Evolutionary conservation across 2,888 invertebrate species (phyloP), one percentile per base, ranked within the genome.

Genomic region (Cephus runcator): DNA sequence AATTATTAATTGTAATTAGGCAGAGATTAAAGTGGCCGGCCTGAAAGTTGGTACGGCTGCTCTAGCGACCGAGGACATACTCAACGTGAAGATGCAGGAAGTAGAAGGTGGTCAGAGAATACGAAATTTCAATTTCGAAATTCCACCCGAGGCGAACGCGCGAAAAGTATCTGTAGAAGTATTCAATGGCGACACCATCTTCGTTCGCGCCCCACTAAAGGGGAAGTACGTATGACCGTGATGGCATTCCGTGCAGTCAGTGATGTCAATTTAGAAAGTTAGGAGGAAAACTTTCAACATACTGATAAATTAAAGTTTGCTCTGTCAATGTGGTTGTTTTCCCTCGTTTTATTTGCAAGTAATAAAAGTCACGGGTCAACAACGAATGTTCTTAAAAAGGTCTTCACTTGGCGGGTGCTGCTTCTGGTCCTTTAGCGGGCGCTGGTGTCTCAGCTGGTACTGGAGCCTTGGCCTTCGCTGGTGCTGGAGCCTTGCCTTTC

Each of bases 301-400:
- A 23, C 11, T 71, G 31, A 34, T 71, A 71, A 71, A 33, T 34
- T 33, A 71, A 71, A 34, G 30, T 12, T 31, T 77, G 74, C 30
- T 80, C 40, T 40, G 74, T 35, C 30, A 69, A 56, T 56, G 56
- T 56, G 77, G 78, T 84, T 83, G 84, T 85, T 78, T 85, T 84
- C 84, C 83, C 83, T 84, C 75, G 34, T 85, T 88, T 88, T 88
- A 88, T 88, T 88, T 68, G 82, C 77, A 0, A 75, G 11, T 80
- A 79, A 76, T 79, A 75, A 80, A 77, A 76, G 77, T 76, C 69
- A 75, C 75, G 40, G 78, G 79, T 77, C 77, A 80, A 80, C 78
- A 30, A 75, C 73, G 35, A 31, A 34, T 75, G 77, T 40, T 80
- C 76, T 79, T 73, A 69, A 73, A 78, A 76, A 76, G 76, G 76